phyloP scores from a whole-genome alignment of 2,797 vertebrate species.

The Adrianichthys oophorus region DNA sequence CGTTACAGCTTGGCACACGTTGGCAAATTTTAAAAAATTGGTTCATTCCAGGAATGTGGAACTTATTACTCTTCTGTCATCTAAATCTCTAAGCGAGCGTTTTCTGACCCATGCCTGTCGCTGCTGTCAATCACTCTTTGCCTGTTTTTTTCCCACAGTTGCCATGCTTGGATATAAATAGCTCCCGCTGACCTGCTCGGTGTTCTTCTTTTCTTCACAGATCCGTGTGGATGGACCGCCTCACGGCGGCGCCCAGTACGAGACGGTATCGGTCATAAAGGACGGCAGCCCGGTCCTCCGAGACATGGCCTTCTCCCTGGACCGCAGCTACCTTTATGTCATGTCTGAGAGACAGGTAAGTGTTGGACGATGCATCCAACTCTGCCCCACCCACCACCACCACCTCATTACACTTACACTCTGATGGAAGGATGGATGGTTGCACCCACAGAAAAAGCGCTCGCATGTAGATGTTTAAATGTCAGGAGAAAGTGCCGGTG shows the following conservation, averaged over 20 bases:
- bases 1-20: neutral
- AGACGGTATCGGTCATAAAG: conserved; percentile 88
- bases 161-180: conserved; percentile 52
- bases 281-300: conserved; percentile 89
- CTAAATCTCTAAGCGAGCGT: conserved; percentile 20
- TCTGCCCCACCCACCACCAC: neutral
- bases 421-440: neutral
- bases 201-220: conserved; percentile 68
- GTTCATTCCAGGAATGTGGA: neutral
- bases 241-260: conserved; percentile 90
- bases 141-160: neutral
- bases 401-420: neutral
- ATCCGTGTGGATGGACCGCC: conserved; percentile 94
- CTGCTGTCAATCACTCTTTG: conserved; percentile 50
- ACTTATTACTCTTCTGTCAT: neutral
- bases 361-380: neutral
- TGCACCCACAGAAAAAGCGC: neutral
- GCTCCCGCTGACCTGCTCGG: conserved; percentile 38
- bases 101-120: conserved; percentile 35
- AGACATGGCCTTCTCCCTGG: conserved; percentile 95
- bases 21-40: conserved; percentile 1
- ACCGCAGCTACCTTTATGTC: conserved; percentile 89
- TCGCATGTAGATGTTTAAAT: conserved; percentile 25
- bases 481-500: conserved; percentile 23
- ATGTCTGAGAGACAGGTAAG: conserved; percentile 95